Percentiles rank a stretch among this genome's conserved stretches.
Evolutionary conservation across 2,888 invertebrate species (phyloP).

Genomic region (Girardia tigrina): DNA sequence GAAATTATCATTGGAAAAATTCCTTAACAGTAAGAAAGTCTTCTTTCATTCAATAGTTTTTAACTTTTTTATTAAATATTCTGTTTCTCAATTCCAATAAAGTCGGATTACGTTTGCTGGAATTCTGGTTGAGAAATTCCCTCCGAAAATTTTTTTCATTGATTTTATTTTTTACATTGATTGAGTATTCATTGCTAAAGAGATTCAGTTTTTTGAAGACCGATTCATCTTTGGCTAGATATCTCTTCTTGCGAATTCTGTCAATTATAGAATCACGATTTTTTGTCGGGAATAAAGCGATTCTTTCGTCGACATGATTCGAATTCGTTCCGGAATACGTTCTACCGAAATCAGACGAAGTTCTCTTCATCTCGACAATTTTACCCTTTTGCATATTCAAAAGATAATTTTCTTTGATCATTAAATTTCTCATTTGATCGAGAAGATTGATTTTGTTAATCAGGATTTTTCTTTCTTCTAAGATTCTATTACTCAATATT

Average conservation of each 20-base stretch:
- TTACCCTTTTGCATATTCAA: neutral
- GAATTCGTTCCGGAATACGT: neutral
- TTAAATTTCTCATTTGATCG: neutral
- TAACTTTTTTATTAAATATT: neutral
- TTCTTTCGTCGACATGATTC: neutral
- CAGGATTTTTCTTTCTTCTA: neutral
- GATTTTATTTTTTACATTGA: neutral
- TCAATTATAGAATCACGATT: neutral
- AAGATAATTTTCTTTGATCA: neutral
- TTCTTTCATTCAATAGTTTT: no score
- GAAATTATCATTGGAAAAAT: no score
- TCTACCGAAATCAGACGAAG: neutral
- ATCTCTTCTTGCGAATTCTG: neutral
- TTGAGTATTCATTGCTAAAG: neutral
- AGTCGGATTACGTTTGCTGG: neutral
- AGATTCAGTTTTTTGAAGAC: neutral
- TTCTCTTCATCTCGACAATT: neutral
- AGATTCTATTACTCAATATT: neutral
- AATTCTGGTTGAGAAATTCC: neutral
- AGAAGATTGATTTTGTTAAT: neutral
- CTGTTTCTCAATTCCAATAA: neutral
- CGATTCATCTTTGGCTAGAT: neutral
- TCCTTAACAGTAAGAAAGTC: no score
- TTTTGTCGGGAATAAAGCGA: neutral
- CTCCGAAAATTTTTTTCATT: neutral